A percentile compares a stretch with the other conserved stretches of the same genome.
These are phyloP conservation scores for Lomographa bimaculata DNA, from an alignment of 2,888 invertebrate genomes.

Conservation along the genomic window DNA sequence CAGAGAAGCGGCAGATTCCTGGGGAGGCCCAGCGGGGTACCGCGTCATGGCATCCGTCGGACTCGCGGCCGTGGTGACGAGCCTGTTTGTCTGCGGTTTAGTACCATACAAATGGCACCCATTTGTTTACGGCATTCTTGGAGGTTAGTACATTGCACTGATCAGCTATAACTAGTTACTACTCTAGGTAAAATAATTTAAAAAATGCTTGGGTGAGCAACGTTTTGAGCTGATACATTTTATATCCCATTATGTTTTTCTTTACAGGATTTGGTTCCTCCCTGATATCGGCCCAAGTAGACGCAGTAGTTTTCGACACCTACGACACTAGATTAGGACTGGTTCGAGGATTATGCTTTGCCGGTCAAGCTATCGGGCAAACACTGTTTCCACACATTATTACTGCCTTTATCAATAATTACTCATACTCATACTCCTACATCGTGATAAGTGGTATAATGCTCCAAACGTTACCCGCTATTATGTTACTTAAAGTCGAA, in stretches of 20 bases:
- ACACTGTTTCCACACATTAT: slow-evolving; percentile 73
- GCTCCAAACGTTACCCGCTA: slow-evolving; percentile 68
- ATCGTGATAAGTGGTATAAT: slow-evolving; percentile 67
- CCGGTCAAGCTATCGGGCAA: slow-evolving; percentile 75
- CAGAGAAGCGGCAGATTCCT: slow-evolving; percentile 75
- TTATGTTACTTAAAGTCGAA: slow-evolving; percentile 64
- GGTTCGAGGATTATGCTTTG: slow-evolving; percentile 64
- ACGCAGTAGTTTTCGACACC: slow-evolving; percentile 73
- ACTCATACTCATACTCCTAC: slow-evolving; percentile 62
- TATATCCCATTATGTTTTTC: neutral
- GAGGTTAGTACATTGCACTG: slow-evolving; percentile 59
- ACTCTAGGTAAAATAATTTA: too few species aligned
- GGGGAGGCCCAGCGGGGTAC: slow-evolving; percentile 68
- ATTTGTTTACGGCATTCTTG: slow-evolving; percentile 62
- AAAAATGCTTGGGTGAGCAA: too few species aligned
- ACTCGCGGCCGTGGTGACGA: slow-evolving; percentile 51
- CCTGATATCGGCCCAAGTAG: slow-evolving; percentile 73
- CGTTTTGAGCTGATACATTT: too few species aligned
- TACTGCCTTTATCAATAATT: slow-evolving; percentile 61
- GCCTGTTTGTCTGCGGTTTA: slow-evolving; percentile 60
- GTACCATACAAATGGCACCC: slow-evolving; percentile 58
- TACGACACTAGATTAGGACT: slow-evolving; percentile 68
- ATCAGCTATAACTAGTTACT: too few species aligned
- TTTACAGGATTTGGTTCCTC: slow-evolving; percentile 75
- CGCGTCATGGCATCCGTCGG: slow-evolving; percentile 67